These are phyloP conservation scores for Scomber scombrus DNA, from an alignment of 2,113 vertebrate genomes.

Conservation along the genomic window DNA sequence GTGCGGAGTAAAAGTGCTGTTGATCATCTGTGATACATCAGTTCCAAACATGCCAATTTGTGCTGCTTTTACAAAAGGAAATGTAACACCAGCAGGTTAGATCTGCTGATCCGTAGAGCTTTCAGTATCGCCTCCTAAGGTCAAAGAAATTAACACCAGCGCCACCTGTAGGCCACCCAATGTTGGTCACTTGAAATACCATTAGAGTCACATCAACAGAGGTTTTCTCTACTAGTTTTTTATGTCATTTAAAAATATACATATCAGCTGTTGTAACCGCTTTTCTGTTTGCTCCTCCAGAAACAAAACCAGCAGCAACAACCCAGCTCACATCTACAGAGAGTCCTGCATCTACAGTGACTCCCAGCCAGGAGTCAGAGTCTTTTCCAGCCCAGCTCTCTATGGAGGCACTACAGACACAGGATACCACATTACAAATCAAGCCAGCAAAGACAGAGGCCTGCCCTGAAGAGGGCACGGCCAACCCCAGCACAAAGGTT, in stretches of 20 bases:
- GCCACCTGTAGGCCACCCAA: no score
- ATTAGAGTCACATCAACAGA: neutral
- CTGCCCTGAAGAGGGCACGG: conserved; percentile 62
- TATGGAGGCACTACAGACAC: conserved; percentile 74
- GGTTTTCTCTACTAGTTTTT: neutral
- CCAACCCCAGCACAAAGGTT: conserved; percentile 79
- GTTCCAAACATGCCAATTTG: no score
- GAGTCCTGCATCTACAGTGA: conserved; percentile 50
- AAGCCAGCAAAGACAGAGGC: conserved; percentile 79
- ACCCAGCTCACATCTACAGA: conserved; percentile 61
- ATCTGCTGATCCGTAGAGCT: no score
- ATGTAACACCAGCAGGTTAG: no score
- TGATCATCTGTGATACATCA: no score
- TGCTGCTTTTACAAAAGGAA: no score
- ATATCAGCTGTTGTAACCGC: conserved; percentile 6
- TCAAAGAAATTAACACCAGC: no score
- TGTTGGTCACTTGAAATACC: neutral
- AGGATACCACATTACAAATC: conserved; percentile 70
- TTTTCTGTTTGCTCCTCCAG: conserved; percentile 45
- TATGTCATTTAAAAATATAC: neutral
- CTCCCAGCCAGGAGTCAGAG: conserved; percentile 61
- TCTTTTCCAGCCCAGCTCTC: conserved; percentile 54
- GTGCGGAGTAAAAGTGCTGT: no score
- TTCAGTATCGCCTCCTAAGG: no score
- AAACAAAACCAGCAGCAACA: conserved; percentile 72